Evolutionary conservation across 2,888 invertebrate genomes (phyloP).

Genomic region (Idaea aversata): DNA sequence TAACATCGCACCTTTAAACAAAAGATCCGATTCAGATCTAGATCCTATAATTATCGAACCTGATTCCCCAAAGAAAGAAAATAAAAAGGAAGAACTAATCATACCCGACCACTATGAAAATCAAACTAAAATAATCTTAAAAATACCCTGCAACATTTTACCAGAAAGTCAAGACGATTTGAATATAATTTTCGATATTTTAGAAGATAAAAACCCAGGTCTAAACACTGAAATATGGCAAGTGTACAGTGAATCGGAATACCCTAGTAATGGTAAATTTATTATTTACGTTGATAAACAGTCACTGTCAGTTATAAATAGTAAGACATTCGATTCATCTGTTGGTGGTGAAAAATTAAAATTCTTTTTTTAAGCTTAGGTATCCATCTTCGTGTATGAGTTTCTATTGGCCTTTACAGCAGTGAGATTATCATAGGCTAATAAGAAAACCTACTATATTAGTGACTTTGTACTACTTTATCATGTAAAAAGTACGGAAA

Average conservation of each 20-base stretch:
- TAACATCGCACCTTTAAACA: constrained; percentile 21
- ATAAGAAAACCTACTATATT: too few species aligned
- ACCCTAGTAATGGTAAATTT: constrained; percentile 56
- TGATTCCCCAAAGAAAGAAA: constrained; percentile 28
- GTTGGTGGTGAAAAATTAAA: constrained; percentile 60
- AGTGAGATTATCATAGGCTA: neutral
- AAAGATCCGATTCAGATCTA: constrained; percentile 24
- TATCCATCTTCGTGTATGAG: neutral
- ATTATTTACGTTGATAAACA: constrained; percentile 54
- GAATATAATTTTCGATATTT: constrained; percentile 59
- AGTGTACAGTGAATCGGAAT: constrained; percentile 41
- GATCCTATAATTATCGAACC: constrained; percentile 35
- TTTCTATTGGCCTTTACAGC: neutral
- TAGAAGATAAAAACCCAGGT: constrained; percentile 68
- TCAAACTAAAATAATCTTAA: constrained; percentile 52
- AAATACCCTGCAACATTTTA: constrained; percentile 53
- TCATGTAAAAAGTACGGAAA: too few species aligned
- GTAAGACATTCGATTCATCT: constrained; percentile 50
- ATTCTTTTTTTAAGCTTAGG: constrained; percentile 46
- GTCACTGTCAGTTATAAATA: constrained; percentile 52
- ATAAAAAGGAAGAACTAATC: constrained; percentile 20
- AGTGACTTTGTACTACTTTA: neutral
- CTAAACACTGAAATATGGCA: constrained; percentile 66
- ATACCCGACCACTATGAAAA: constrained; percentile 29
- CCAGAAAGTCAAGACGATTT: constrained; percentile 63